These are phyloP conservation scores for Mylabris phalerata DNA, from an alignment of 1,140 invertebrate genomes.

Conservation along the genomic window DNA sequence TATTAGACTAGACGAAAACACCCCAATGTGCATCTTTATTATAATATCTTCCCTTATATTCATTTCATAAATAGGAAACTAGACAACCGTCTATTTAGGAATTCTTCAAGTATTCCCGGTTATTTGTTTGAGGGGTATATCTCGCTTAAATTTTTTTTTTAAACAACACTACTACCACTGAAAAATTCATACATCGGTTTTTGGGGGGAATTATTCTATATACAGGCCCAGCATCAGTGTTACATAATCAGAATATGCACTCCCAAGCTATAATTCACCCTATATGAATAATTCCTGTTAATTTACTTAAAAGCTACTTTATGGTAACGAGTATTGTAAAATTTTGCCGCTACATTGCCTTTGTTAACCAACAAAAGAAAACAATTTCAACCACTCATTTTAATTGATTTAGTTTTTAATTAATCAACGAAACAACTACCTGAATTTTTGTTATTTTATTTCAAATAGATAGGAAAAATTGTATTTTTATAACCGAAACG, in stretches of 20 bases:
- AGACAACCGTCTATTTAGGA: background rate
- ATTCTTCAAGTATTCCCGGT: too few relatives aligned
- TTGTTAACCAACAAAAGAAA: conserved; percentile 3
- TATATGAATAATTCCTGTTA: conserved; percentile 29
- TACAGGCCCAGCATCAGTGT: background rate
- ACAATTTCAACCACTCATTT: too few relatives aligned
- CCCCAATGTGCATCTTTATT: background rate
- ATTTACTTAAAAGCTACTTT: conserved; percentile 30
- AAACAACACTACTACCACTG: too few relatives aligned
- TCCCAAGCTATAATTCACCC: conserved; percentile 20
- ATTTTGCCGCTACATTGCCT: conserved; percentile 10
- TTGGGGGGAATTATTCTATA: background rate
- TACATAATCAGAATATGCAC: conserved; percentile 22
- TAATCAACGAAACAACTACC: too few relatives aligned
- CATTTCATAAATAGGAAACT: background rate
- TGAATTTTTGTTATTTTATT: too few relatives aligned
- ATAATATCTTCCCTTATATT: background rate
- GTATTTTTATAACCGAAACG: background rate
- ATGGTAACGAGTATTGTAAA: conserved; percentile 11
- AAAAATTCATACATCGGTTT: background rate
- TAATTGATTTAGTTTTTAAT: too few relatives aligned
- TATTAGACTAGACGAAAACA: background rate
- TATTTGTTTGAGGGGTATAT: too few relatives aligned
- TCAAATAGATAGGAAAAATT: background rate
- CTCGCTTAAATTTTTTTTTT: too few relatives aligned